Percentiles rank a stretch among this genome's conserved stretches.
These are phyloP conservation scores for Taeniopygia guttata DNA, from an alignment of 2,797 vertebrate genomes.

Conservation along the genomic window DNA sequence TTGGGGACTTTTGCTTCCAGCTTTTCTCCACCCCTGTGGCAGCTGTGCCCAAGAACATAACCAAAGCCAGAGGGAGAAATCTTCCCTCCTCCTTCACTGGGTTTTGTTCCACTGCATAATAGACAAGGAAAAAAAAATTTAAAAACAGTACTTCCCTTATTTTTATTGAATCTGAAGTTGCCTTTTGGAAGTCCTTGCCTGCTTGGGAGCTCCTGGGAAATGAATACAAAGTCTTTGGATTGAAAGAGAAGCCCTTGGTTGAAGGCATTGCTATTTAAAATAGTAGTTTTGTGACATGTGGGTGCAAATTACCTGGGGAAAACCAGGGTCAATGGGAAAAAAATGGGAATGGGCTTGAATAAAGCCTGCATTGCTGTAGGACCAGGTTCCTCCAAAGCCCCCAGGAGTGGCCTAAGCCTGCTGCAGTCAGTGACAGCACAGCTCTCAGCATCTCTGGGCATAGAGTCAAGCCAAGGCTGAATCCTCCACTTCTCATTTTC, in stretches of 20 bases:
- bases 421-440: not conserved
- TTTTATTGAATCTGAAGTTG: not conserved
- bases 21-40: not conserved
- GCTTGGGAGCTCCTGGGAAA: not conserved
- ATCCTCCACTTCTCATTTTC: not conserved
- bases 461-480: not conserved
- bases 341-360: not conserved
- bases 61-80: not conserved
- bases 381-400: not conserved
- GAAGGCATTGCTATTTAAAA: not conserved
- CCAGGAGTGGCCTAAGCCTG: not conserved
- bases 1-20: not conserved
- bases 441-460: not conserved
- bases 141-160: not conserved
- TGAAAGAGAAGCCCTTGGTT: not conserved
- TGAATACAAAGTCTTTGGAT: not conserved
- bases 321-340: not conserved
- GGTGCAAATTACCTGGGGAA: not conserved
- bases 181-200: not conserved
- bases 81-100: not conserved
- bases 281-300: not conserved
- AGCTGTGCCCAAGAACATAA: not conserved
- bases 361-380: not conserved
- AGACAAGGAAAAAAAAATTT: not conserved
- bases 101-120: not conserved